Evolutionary conservation across 37 sponge, comb jelly and placozoan genomes (phyloP), one percentile per base, ranked within the genome.

Genomic region (Halichondria panicea): DNA sequence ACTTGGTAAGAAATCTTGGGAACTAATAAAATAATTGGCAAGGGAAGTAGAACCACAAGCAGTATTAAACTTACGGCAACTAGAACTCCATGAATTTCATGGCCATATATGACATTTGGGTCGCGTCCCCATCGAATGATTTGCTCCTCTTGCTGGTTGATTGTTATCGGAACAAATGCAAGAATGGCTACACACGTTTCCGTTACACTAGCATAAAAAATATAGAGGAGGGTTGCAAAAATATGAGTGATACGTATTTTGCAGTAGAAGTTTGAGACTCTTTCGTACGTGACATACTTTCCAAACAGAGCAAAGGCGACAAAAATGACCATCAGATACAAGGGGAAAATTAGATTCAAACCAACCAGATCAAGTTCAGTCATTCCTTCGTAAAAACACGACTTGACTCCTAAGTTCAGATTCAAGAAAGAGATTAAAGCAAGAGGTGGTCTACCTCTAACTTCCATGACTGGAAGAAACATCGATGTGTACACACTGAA

Each of bases 301-400:
- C 25, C 56, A 3, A 55, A 55, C 25, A 55, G 56, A 7, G 25
- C 44, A 32, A 75, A 60, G 24, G 28, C 60, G 11, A 21, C 39
- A 35, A 60, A 18, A 13, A 75, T n/a, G 37, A 31, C 43, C 36
- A 33, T 25, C 18, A 75, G 31, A 25, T 75, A 75, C 8, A 75
- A n/a, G 24, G 75, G 75, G 28, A 75, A 75, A 12, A 57, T 1
- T 19, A 75, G n/a, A n/a, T 75, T 7, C 15, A 75, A 62, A 42
- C 61, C 40, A 1, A 46, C 32, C 28, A 28, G 18, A 27, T 9
- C 59, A 58, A 44, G 60, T 25, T 27, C 38, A 36, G 38, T 39
- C 61, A 75, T 57, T 22, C 75, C 75, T 19, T 31, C 28, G 28
- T 58, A 75, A 35, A 75, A 75, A 58, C 75, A 75, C 9, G 61